A percentile compares a stretch with the other conserved stretches of the same genome.
phyloP scores from a whole-genome alignment of 2,888 invertebrate species.

The Acronicta psi region DNA sequence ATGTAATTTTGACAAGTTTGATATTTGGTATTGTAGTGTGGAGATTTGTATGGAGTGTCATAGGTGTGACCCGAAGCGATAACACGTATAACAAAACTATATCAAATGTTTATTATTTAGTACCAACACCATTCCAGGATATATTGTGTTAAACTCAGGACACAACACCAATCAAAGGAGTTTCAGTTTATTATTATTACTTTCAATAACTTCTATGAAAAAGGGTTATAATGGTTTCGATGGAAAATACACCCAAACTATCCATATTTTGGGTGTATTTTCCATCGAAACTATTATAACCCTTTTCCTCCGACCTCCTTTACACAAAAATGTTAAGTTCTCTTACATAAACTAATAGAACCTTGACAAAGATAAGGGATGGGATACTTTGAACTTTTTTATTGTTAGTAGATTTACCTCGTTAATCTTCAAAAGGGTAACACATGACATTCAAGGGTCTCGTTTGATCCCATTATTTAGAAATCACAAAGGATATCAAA shows the following conservation, averaged over 20 bases:
- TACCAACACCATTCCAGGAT: no score
- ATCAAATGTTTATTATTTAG: no score
- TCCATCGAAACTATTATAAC: not conserved
- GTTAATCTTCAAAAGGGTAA: not conserved
- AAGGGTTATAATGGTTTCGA: not conserved
- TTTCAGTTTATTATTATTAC: no score
- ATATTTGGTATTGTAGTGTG: no score
- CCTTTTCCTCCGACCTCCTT: not conserved
- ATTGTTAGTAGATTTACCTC: not conserved
- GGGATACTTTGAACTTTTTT: conserved; percentile 1
- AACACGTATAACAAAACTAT: no score
- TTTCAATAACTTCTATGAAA: not conserved
- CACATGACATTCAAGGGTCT: not conserved
- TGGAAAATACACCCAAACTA: not conserved
- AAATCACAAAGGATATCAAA: not conserved
- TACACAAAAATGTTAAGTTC: not conserved
- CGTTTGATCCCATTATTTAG: not conserved
- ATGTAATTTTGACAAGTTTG: no score
- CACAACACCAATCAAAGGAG: no score
- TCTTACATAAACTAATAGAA: conserved; percentile 13
- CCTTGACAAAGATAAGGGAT: not conserved
- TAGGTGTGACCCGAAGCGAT: no score
- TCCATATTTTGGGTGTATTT: not conserved
- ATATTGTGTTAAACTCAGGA: no score
- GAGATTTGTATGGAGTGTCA: no score